Base-by-base conservation (phyloP, 2,797 vertebrate species). In the Melopsittacus undulatus region DNA sequence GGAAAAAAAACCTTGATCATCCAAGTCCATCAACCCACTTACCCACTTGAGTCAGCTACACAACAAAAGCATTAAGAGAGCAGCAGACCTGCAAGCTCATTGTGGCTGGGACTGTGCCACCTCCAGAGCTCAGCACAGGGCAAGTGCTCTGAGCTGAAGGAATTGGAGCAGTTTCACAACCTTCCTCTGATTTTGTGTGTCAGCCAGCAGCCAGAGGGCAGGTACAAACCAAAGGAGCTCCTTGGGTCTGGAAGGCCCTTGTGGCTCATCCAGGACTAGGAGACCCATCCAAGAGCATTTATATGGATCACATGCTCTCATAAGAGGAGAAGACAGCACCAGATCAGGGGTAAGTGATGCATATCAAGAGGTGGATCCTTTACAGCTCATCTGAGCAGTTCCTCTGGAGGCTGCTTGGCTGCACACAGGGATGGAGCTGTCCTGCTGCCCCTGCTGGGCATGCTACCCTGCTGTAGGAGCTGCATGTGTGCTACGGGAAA, bases 391-490 rank as follows among this genome's bases (percentile, higher is more conserved):
- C 57, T 62, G 45, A 56, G 34, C 56, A 80, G 49, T 13, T 82
- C 40, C 43, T 84, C 88, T 82, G 61, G 4, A 82, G 74, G 48
- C 48, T 89, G 74, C 56, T 34, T 63, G 92, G 61, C 82, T 93
- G 70, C 34, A 83, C 48, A 34, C 24, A 43, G 52, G 0, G 26
- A 72, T 1, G 18, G 54, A 90, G 46, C 42, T 59, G 7, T 81
- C 30, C 62, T 57, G 38, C 48, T 54, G 46, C 5, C 30, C 56
- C 34, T n/a, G 48, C 68, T 61, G 73, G 38, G 51, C 66, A 79
- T 4, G 0, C 22, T 51, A 66, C 59, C 77, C 48, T 51, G 59
- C 74, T 27, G 23, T 5, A 79, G 70, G 62, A 67, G 64, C 67
- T 73, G 30, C 63, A 29, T 5, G 21, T 27, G 56, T 23, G 20